A percentile compares a stretch with the other conserved stretches of the same genome.
Evolutionary conservation across 2,888 invertebrate genomes (phyloP).

Genomic region (Subacronicta megacephala): DNA sequence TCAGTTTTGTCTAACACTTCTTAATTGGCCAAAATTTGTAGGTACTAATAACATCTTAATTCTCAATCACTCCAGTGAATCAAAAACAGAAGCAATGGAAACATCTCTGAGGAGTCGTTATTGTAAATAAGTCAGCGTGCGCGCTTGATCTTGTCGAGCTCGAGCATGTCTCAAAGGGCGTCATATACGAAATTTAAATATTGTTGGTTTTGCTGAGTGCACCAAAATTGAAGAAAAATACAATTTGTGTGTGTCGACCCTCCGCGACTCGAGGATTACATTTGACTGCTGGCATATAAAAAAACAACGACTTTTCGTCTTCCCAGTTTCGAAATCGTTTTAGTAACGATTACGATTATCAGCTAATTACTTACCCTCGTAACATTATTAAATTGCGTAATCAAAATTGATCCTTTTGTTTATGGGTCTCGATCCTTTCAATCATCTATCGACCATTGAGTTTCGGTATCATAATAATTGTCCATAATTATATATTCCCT

Average conservation of each 20-base stretch:
- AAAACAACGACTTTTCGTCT: conserved; percentile 63
- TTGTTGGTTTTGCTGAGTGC: conserved; percentile 88
- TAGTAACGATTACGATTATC: conserved; percentile 75
- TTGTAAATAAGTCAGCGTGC: conserved; percentile 57
- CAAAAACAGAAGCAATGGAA: conserved; percentile 33
- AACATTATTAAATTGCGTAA: conserved; percentile 86
- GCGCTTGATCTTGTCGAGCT: conserved; percentile 63
- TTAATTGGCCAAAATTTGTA: conserved; percentile 52
- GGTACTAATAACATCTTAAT: conserved; percentile 20
- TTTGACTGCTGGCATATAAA: conserved; percentile 70
- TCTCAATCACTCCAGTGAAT: conserved; percentile 17
- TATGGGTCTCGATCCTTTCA: conserved; percentile 89
- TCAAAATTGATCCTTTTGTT: conserved; percentile 88
- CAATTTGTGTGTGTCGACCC: conserved; percentile 81
- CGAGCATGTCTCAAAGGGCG: conserved; percentile 70
- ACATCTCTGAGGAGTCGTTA: conserved; percentile 56
- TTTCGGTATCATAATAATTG: conserved; percentile 89
- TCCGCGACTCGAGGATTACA: conserved; percentile 72
- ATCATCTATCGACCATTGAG: conserved; percentile 89
- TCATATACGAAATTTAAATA: conserved; percentile 85
- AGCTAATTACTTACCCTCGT: conserved; percentile 80
- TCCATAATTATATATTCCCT: conserved; percentile 89
- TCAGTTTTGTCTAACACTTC: conserved; percentile 65
- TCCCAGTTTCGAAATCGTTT: conserved; percentile 62
- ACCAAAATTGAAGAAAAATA: conserved; percentile 87